Base-by-base conservation (phyloP, 2,113 vertebrate species). In the Australoheros scitulus region DNA sequence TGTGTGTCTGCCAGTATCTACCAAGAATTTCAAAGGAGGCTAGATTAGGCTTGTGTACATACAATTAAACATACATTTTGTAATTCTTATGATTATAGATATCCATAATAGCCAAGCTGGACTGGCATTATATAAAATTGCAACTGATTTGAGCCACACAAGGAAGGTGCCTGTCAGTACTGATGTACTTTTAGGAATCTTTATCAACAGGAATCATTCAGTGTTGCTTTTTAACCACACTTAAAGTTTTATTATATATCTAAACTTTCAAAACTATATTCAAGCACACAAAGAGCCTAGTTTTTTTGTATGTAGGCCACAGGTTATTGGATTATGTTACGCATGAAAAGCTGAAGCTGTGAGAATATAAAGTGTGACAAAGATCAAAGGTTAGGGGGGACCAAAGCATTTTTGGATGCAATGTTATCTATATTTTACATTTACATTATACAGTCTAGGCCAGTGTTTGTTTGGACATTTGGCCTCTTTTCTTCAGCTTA, bases 71-170 rank as follows among this genome's bases (percentile, higher is more conserved):
- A 52, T 20, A 20, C 6, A 18, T 24, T 43, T 47, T 61, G 17
- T 29, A 26, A 77, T 61, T 32, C 17, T 47, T 24, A 50, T n/a
- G 61, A 38, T 64, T 56, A 20, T 24, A 57, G 6, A 14, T 68
- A 58, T 61, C 3, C 58, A 32, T 81, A 55, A 55, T 57, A 77
- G 77, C 59, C 59, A 74, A 85, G 80, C 82, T 80, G 78, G 84
- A 77, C 83, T 88, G 68, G 63, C 78, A 38, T 6, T 29, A 6
- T 55, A 15, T 57, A 36, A 75, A 29, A 11, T 9, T 68, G 64
- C 64, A 50, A 26, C 5, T 47, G 3, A 77, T 65, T 26, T 81
- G 57, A 74, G 4, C 65, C 3, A 38, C 63, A 70, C 1, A 26
- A 55, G 4, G 9, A 79, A 20, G 26, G 38, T 77, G 38, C 50